Evolutionary conservation across 2,888 invertebrate genomes (phyloP), one percentile per base, ranked within the genome.

Genomic region (Pseudococcus viburni): DNA sequence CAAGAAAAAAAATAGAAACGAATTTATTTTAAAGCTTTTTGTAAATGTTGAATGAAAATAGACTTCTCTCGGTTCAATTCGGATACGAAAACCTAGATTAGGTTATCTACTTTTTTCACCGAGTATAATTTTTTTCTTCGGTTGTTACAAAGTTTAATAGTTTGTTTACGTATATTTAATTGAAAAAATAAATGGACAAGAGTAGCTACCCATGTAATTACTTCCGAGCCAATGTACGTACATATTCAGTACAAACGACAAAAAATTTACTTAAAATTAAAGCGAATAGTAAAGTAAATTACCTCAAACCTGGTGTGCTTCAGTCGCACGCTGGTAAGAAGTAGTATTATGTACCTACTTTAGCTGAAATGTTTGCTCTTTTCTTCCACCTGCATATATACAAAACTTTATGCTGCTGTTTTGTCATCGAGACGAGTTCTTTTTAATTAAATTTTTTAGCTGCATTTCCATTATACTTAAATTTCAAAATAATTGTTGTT

Each of bases 381-480:
- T 55, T 55, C 15, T 51, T 15, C 51, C 55, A n/a, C 55, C 55
- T 55, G 55, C 55, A 55, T 55, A n/a, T 17, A 55, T 8, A 55
- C n/a, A n/a, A n/a, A 55, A 55, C 55, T 55, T 17, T 55, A 55
- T 55, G n/a, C 55, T 55, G n/a, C 55, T 55, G n/a, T 55, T 55
- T 55, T 17, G 55, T 55, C 55, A 55, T 55, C 55, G 55, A 55
- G 55, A 55, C 55, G 55, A 55, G 55, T 55, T 55, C n/a, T 55
- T 55, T 55, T 55, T 55, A 55, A 55, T 55, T 55, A 55, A 55
- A 55, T 55, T 55, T 55, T 55, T 55, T 5, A 55, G 55, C 12
- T 55, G 15, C 55, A 55, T n/a, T 55, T 55, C n/a, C 55, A 55
- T 55, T 55, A 55, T 55, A n/a, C 55, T 55, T 55, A n/a, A 55